These are phyloP conservation scores for Drosophila prosaltans DNA, from an alignment of 1,140 invertebrate genomes.

Conservation along the genomic window DNA sequence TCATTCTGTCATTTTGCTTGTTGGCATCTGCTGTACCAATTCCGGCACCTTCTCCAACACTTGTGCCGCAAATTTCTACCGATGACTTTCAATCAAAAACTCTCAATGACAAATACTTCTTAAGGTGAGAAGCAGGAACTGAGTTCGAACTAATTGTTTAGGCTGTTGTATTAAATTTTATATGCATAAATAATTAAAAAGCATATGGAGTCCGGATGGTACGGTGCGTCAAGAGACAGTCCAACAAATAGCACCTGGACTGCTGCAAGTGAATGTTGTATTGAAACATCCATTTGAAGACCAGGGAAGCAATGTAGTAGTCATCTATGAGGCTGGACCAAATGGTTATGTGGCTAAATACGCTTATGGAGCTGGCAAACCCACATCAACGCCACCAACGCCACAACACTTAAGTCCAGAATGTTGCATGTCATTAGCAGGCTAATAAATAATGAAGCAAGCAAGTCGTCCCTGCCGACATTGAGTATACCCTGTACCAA, in stretches of 20 bases:
- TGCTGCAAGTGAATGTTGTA: slow-evolving; percentile 27
- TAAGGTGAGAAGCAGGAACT: slow-evolving; percentile 26
- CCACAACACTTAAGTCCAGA: too few relatives aligned
- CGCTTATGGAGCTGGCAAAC: too few relatives aligned
- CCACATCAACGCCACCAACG: too few relatives aligned
- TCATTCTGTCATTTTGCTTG: slow-evolving; percentile 20
- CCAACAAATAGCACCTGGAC: slow-evolving; percentile 33
- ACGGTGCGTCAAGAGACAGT: slow-evolving; percentile 39
- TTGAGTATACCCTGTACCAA: too few relatives aligned
- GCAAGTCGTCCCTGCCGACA: too few relatives aligned
- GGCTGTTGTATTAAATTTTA: background rate
- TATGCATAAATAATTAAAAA: background rate
- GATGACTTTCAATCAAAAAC: slow-evolving; percentile 26
- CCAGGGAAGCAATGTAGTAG: slow-evolving; percentile 12
- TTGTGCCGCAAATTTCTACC: slow-evolving; percentile 28
- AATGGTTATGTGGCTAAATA: slow-evolving; percentile 34
- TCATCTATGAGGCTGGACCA: slow-evolving; percentile 44
- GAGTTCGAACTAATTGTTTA: background rate
- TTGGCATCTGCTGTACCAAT: background rate
- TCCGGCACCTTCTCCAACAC: background rate
- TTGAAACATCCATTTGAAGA: slow-evolving; percentile 31
- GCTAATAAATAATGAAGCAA: too few relatives aligned
- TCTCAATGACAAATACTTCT: slow-evolving; percentile 26
- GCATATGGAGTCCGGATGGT: slow-evolving; percentile 28
- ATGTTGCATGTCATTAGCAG: too few relatives aligned